Evolutionary conservation across 1,140 invertebrate genomes (phyloP).

Genomic region (Drosophila quadrilineata): DNA sequence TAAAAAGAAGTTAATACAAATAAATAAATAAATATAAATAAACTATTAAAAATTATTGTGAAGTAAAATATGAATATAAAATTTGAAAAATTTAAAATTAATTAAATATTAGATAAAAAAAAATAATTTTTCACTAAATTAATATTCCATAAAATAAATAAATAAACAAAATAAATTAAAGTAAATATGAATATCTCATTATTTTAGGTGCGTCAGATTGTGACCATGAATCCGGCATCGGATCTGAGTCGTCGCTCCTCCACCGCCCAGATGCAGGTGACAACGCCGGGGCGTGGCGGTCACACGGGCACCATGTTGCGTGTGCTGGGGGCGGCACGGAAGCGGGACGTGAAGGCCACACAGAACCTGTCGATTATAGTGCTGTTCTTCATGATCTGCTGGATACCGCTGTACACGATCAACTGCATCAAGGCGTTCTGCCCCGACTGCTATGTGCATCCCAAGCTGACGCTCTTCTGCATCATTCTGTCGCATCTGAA

Average conservation of each 20-base stretch:
- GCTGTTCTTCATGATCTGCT: slow-evolving; percentile 94
- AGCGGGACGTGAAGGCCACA: slow-evolving; percentile 94
- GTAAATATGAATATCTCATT: no score
- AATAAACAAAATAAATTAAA: no score
- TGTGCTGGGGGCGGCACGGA: slow-evolving; percentile 89
- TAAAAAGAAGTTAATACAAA: no score
- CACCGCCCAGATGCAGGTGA: slow-evolving; percentile 65
- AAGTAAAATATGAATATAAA: no score
- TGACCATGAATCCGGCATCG: slow-evolving; percentile 77
- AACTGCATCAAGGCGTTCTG: slow-evolving; percentile 94
- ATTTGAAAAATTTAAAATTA: no score
- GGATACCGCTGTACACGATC: slow-evolving; percentile 95
- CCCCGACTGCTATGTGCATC: slow-evolving; percentile 85
- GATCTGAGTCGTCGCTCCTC: slow-evolving; percentile 75
- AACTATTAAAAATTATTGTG: no score
- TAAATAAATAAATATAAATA: no score
- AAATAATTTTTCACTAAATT: no score
- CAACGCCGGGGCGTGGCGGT: slow-evolving; percentile 37
- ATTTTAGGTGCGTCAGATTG: slow-evolving; percentile 77
- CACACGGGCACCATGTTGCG: slow-evolving; percentile 85
- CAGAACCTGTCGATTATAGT: slow-evolving; percentile 95
- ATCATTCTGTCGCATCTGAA: slow-evolving; percentile 95
- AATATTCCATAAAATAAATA: no score
- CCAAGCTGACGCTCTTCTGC: slow-evolving; percentile 88
- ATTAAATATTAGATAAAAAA: no score